These are phyloP conservation scores for Coelinius sp. DNA, from an alignment of 2,888 invertebrate species.

Conservation along the genomic window DNA sequence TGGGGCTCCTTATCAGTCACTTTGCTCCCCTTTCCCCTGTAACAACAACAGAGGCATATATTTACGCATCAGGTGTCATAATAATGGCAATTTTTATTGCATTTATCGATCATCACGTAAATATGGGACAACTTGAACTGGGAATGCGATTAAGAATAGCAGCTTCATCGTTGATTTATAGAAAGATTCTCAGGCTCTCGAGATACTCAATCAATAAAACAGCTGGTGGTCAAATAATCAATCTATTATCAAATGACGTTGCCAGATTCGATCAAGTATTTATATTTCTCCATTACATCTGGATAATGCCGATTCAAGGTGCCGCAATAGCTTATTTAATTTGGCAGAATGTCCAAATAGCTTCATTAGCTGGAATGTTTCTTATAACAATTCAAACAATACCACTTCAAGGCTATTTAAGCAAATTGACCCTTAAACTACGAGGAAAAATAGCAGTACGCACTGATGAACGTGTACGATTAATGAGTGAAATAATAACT, in stretches of 20 bases:
- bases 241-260: slow-evolving; percentile 89
- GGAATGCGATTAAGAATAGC: slow-evolving; percentile 86
- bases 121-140: slow-evolving; percentile 75
- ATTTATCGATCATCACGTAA: slow-evolving; percentile 78
- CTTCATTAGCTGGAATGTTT: slow-evolving; percentile 76
- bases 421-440: slow-evolving; percentile 70
- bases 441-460: slow-evolving; percentile 71
- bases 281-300: slow-evolving; percentile 81
- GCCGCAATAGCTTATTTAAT: slow-evolving; percentile 77
- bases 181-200: slow-evolving; percentile 76
- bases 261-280: slow-evolving; percentile 84
- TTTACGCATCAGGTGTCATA: slow-evolving; percentile 78
- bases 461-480: slow-evolving; percentile 82
- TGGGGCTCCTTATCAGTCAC: slow-evolving; percentile 77
- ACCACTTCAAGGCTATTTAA: slow-evolving; percentile 73
- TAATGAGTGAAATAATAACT: slow-evolving; percentile 85
- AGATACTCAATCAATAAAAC: slow-evolving; percentile 57
- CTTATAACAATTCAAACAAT: slow-evolving; percentile 74
- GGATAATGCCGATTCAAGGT: slow-evolving; percentile 85
- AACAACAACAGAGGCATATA: slow-evolving; percentile 75
- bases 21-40: slow-evolving; percentile 74
- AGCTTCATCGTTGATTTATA: slow-evolving; percentile 84
- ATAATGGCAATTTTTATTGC: slow-evolving; percentile 74
- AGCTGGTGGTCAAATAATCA: slow-evolving; percentile 83
- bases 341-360: slow-evolving; percentile 73